Percentiles rank a stretch among this genome's conserved stretches.
phyloP scores from a whole-genome alignment of 1,140 invertebrate genomes.

The Phymastichus coffea region DNA sequence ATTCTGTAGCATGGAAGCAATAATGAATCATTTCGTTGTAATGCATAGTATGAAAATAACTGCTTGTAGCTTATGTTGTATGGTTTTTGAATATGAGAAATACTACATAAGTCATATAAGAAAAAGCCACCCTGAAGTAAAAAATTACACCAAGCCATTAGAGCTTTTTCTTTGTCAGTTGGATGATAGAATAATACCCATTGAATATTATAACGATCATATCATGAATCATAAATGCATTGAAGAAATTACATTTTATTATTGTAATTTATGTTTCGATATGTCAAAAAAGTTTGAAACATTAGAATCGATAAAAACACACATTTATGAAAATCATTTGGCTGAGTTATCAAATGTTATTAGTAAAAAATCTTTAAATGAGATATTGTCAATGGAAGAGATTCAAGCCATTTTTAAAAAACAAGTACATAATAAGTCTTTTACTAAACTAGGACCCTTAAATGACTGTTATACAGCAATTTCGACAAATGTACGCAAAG shows the following conservation, averaged over 20 bases:
- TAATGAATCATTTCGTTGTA: constrained; percentile 42
- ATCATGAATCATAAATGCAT: constrained; percentile 2
- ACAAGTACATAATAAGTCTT: too few species aligned
- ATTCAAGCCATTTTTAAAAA: too few species aligned
- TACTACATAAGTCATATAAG: constrained; percentile 38
- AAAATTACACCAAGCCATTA: neutral
- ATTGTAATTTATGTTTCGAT: neutral
- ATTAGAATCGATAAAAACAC: neutral
- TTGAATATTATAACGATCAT: constrained; percentile 6
- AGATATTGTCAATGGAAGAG: neutral
- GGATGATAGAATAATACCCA: constrained; percentile 3
- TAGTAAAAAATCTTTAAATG: neutral
- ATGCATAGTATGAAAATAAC: constrained; percentile 41
- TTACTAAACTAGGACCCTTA: too few species aligned
- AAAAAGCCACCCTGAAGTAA: constrained; percentile 28
- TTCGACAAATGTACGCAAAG: too few species aligned
- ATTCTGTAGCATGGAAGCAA: constrained; percentile 44
- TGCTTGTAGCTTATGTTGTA: constrained; percentile 38
- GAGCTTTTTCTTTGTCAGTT: constrained; percentile 1
- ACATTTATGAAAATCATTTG: neutral
- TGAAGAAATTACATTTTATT: neutral
- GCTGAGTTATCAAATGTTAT: neutral
- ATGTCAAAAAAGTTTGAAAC: neutral
- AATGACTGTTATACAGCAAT: too few species aligned
- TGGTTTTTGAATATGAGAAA: constrained; percentile 34